These are phyloP conservation scores for Tortricodes alternella DNA, from an alignment of 2,888 invertebrate species.

Conservation along the genomic window DNA sequence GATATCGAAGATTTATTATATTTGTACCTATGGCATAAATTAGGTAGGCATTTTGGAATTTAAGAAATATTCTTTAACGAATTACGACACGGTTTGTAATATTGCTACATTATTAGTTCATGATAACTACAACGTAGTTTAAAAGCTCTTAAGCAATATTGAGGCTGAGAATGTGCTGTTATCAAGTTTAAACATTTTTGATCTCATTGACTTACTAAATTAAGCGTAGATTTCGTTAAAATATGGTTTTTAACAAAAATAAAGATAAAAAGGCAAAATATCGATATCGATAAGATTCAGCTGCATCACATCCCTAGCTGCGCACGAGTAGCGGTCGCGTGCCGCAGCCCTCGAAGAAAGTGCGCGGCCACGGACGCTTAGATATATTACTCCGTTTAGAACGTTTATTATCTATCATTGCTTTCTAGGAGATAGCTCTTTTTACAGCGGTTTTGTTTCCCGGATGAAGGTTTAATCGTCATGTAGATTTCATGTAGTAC, in stretches of 20 bases:
- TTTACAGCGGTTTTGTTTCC: constrained; percentile 26
- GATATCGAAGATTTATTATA: constrained; percentile 33
- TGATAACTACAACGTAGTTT: too few relatives aligned
- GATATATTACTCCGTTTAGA: constrained; percentile 40
- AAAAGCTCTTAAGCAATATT: too few relatives aligned
- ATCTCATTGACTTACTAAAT: too few relatives aligned
- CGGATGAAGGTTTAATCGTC: constrained; percentile 1
- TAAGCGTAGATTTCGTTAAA: too few relatives aligned
- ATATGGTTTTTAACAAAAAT: neutral
- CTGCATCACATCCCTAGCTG: constrained; percentile 40
- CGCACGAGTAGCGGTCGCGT: constrained; percentile 75
- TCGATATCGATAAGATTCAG: constrained; percentile 8
- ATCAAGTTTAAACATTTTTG: too few relatives aligned
- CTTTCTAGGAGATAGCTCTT: constrained; percentile 30
- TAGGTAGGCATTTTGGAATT: neutral
- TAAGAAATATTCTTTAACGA: too few relatives aligned
- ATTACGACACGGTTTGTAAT: too few relatives aligned
- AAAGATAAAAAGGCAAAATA: neutral
- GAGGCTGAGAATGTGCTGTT: too few relatives aligned
- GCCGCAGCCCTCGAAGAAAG: constrained; percentile 69
- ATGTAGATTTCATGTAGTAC: neutral
- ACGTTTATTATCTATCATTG: constrained; percentile 36
- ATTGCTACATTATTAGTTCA: too few relatives aligned
- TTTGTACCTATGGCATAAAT: too few relatives aligned
- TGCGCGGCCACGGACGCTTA: constrained; percentile 45